Conservation (phyloP, 2,888 invertebrate species). For the Nasonovia ribisnigri region DNA sequence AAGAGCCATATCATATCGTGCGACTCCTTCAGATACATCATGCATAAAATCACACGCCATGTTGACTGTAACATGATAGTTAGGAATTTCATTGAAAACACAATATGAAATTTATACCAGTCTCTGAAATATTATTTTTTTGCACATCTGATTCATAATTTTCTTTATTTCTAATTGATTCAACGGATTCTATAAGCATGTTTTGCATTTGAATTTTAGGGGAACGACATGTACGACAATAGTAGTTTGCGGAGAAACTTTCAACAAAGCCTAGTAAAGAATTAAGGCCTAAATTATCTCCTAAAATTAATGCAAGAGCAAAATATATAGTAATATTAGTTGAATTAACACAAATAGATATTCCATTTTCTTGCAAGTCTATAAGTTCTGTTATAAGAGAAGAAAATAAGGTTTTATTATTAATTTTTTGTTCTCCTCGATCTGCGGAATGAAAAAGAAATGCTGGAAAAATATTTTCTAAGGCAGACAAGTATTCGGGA, state of each 20-base stretch:
- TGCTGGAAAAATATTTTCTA: slow-evolving; percentile 66
- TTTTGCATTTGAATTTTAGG: not conserved
- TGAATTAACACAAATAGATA: slow-evolving; percentile 5
- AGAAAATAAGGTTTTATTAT: slow-evolving; percentile 5
- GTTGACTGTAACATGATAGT: not conserved
- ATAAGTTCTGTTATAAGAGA: slow-evolving; percentile 4
- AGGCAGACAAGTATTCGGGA: slow-evolving; percentile 66
- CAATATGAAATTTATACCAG: not conserved
- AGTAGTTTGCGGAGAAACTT: not conserved
- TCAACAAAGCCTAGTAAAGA: not conserved
- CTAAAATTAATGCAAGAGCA: not conserved
- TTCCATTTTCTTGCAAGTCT: not conserved
- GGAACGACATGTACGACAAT: not conserved
- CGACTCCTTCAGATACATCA: slow-evolving; percentile 67
- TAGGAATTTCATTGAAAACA: slow-evolving; percentile 33
- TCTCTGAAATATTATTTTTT: not conserved
- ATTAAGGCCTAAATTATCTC: not conserved
- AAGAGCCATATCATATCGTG: slow-evolving; percentile 67
- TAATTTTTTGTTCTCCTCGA: not conserved
- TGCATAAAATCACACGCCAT: slow-evolving; percentile 66
- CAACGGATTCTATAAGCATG: not conserved
- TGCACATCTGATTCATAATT: not conserved
- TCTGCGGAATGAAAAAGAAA: not conserved
- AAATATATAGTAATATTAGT: not conserved
- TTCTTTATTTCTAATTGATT: not conserved